phyloP scores from a whole-genome alignment of 2,797 vertebrate species.

The Sebastes cheni region DNA sequence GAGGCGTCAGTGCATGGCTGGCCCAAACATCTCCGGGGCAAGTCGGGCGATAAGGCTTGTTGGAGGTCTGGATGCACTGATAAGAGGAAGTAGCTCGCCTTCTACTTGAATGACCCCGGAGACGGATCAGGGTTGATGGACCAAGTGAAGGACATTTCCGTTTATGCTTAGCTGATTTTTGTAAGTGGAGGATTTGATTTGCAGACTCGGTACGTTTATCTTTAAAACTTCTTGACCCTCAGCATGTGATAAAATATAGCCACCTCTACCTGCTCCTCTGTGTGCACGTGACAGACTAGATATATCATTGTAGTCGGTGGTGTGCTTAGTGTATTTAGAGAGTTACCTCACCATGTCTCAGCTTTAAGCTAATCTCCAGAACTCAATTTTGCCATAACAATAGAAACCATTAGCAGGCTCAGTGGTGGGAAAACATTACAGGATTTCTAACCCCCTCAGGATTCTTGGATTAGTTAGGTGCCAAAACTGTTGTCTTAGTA shows the following conservation, averaged over 20 bases:
- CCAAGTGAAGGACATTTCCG: not conserved
- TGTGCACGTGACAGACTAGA: constrained; percentile 21
- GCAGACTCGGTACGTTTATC: not conserved
- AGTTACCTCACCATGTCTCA: constrained; percentile 39
- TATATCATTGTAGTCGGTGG: constrained; percentile 39
- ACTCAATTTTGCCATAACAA: constrained; percentile 61
- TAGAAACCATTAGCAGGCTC: constrained; percentile 55
- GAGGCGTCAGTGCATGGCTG: constrained; percentile 8
- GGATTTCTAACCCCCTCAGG: not conserved
- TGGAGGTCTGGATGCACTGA: constrained; percentile 54
- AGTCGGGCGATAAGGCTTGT: constrained; percentile 32
- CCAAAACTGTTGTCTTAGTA: not conserved
- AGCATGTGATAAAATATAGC: not conserved
- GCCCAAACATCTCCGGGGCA: constrained; percentile 40
- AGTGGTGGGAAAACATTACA: constrained; percentile 40
- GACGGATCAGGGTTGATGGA: constrained; percentile 8
- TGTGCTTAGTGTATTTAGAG: constrained; percentile 36
- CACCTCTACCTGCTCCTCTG: not conserved
- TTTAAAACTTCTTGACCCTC: not conserved
- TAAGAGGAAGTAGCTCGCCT: constrained; percentile 51
- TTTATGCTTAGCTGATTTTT: not conserved
- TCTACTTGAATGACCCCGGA: constrained; percentile 26
- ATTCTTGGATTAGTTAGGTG: constrained; percentile 9
- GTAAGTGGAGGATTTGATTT: not conserved
- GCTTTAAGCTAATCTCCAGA: constrained; percentile 50